Conservation (phyloP, 2,113 vertebrate species). For the Porphyrio hochstetteri region DNA sequence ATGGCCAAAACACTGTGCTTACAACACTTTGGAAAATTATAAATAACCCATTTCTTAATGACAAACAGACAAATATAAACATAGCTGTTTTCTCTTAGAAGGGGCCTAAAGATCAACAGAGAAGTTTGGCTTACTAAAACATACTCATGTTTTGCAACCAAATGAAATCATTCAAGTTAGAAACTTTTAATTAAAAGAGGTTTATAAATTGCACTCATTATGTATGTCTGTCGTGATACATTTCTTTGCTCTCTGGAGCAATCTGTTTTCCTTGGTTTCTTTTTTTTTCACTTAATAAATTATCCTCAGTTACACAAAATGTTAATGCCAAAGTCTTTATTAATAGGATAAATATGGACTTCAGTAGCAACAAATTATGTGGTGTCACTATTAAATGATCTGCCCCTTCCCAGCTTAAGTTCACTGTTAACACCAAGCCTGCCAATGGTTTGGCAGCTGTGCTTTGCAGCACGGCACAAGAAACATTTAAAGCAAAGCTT, state of each 20-base stretch:
- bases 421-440: neutral
- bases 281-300: constrained; percentile 43
- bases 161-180: constrained; percentile 11
- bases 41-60: constrained; percentile 47
- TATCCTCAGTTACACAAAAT: constrained; percentile 61
- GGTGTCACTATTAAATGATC: constrained; percentile 16
- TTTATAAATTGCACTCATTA: constrained; percentile 64
- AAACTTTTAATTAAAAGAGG: constrained; percentile 59
- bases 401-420: constrained; percentile 7
- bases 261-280: constrained; percentile 59
- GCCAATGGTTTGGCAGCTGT: neutral
- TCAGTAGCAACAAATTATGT: constrained; percentile 44
- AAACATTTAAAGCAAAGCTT: neutral
- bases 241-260: constrained; percentile 53
- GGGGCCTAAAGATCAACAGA: constrained; percentile 31
- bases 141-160: neutral
- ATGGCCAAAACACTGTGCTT: neutral
- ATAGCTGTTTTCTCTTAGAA: constrained; percentile 11
- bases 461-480: neutral
- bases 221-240: constrained; percentile 57
- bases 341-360: constrained; percentile 61
- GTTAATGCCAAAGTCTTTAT: constrained; percentile 26
- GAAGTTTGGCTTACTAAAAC: neutral
- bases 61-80: constrained; percentile 30
- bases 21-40: neutral